These are phyloP conservation scores for Enteromius afrohamiltoni DNA, from an alignment of 2,797 vertebrate genomes.

Conservation along the genomic window DNA sequence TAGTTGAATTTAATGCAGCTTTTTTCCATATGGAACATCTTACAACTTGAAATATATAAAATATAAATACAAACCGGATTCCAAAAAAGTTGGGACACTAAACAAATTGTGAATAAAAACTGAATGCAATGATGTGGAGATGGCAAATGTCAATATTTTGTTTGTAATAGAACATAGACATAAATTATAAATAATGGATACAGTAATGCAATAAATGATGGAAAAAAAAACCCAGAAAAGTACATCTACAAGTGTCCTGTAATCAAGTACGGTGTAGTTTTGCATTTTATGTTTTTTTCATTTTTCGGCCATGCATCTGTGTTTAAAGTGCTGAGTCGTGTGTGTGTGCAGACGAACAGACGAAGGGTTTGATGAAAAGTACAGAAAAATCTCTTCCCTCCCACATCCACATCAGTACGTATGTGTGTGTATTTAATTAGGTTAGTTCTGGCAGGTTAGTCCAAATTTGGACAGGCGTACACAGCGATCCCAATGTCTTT, in stretches of 20 bases:
- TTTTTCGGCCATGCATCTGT: not conserved
- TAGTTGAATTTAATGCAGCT: not conserved
- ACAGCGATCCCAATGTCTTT: slow-evolving; percentile 37
- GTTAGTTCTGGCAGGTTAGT: slow-evolving; percentile 39
- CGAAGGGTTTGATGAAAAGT: not conserved
- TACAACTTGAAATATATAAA: not conserved
- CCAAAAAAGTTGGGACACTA: no score
- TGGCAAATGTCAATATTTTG: no score
- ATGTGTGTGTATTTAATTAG: slow-evolving; percentile 25
- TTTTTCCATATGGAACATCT: not conserved
- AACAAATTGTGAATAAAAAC: no score
- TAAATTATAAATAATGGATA: not conserved
- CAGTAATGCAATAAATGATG: not conserved
- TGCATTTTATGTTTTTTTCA: not conserved
- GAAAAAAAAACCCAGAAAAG: not conserved
- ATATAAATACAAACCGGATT: no score
- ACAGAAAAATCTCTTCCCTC: slow-evolving; percentile 5
- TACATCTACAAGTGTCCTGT: not conserved
- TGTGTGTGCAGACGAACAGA: not conserved
- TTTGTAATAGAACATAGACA: no score
- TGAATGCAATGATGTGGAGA: no score
- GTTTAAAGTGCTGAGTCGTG: not conserved
- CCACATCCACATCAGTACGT: slow-evolving; percentile 23
- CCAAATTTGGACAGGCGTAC: slow-evolving; percentile 29
- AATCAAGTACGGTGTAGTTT: not conserved